A percentile compares a stretch with the other conserved stretches of the same genome.
Evolutionary conservation across 2,113 vertebrate species (phyloP).

Genomic region (Cryptomyrus ogoouensis): DNA sequence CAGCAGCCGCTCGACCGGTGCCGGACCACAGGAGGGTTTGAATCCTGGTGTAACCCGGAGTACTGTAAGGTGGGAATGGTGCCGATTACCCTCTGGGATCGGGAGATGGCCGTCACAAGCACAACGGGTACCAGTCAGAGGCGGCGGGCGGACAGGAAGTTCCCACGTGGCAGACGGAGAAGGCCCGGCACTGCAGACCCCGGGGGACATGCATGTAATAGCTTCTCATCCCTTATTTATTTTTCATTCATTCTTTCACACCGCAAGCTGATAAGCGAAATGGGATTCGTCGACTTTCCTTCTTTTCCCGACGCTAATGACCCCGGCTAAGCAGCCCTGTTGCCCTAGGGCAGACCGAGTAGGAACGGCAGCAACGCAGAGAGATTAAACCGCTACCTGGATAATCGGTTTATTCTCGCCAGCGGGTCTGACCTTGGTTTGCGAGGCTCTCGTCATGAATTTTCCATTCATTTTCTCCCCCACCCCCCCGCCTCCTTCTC

Average conservation of each 20-base stretch:
- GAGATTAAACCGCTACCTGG: not conserved
- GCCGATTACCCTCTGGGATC: not conserved
- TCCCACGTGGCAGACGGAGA: not conserved
- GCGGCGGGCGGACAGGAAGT: not conserved
- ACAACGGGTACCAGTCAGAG: not conserved
- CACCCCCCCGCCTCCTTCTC: not conserved
- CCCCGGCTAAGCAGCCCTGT: not conserved
- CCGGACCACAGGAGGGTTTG: not conserved
- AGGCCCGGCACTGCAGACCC: not conserved
- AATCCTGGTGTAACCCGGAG: not conserved
- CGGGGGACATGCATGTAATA: not conserved
- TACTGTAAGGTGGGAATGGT: not conserved
- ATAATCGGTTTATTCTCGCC: not conserved
- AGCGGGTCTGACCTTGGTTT: not conserved
- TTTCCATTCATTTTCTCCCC: constrained; percentile 12
- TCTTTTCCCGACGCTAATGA: constrained; percentile 12
- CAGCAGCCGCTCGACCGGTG: not conserved
- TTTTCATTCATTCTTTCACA: constrained; percentile 11
- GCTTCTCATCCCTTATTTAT: constrained; percentile 16
- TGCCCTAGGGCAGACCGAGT: not conserved
- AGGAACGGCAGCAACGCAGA: not conserved
- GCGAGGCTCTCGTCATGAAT: not conserved
- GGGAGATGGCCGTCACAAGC: not conserved
- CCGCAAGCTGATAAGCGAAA: constrained; percentile 14
- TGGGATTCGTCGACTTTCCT: constrained; percentile 15